Base-by-base conservation (phyloP, 2,797 vertebrate species). In the Sebastes variabilis region DNA sequence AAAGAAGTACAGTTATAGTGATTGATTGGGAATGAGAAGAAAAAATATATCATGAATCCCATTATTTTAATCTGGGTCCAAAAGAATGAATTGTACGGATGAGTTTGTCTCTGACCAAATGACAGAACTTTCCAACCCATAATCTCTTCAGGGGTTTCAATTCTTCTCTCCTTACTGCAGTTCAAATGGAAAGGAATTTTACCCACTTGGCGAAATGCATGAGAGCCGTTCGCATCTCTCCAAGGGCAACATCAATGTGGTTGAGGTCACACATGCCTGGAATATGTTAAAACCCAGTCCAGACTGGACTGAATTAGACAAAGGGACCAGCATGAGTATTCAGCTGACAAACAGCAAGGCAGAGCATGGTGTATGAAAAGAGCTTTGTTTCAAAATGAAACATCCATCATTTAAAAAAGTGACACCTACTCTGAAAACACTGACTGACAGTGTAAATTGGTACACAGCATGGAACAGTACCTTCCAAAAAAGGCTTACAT, bases 181-280 rank as follows among this genome's bases (percentile, higher is more conserved):
- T 66, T 89, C 58, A 72, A 83, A 79, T 58, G 3, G 32, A 58
- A 59, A 79, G 22, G 52, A 56, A 60, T 84, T 83, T 79, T 32
- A 73, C 55, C 29, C 20, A 25, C 77, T 75, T 16, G 9, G 60
- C 58, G 52, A 83, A 87, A 84, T 66, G 59, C 66, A 78, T 6
- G 8, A 68, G 81, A 77, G 30, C 60, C 6, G 8, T 73, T 84
- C 81, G 60, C 29, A 67, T 85, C 69, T 68, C 80, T 86, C 85
- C 88, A 92, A 94, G 92, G 94, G 73, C 80, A 67, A 59, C 34
- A 27, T 64, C 69, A 65, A 4, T 60, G 64, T 66, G 56, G 70
- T 6, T 66, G 72, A 91, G 90, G 90, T 93, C 89, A 90, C 16
- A 52, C 89, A 84, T 94, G 93, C 80, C 72, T 80, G 29, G 88